Base-by-base conservation (phyloP, 2,888 invertebrate species). In the Apamea crenata region DNA sequence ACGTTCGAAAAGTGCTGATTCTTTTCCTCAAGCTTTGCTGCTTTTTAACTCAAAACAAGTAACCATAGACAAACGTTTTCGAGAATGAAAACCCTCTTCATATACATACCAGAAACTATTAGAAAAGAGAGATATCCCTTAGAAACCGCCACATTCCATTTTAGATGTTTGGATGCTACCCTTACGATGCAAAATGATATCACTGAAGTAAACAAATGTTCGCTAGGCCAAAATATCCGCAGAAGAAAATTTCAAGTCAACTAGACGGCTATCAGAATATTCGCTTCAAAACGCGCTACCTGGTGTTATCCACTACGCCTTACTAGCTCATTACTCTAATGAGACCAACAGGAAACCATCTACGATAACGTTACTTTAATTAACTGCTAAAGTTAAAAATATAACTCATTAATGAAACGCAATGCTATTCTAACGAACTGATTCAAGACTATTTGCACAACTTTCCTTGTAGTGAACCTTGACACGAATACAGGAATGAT, bases 401-500 rank as follows among this genome's bases (percentile, higher is more conserved):
- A 59, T 66, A 61, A 61, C 67, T 80, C 61, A 82, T 71, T 59
- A 68, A 65, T 50, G 6, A 50, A 72, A 74, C 44, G 47, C 50
- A 69, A 59, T 40, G 56, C 47, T 77, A 75, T 75, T 63, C 50
- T 59, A 69, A 69, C 25, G 10, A 63, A 78, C 56, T n/a, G 0
- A 70, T 74, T 74, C 56, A 71, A 61, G 32, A 74, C 8, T 59
- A 16, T 32, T 66, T 29, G 61, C 71, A 74, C 47, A 40, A 78
- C 78, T 87, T 86, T 75, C 67, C 83, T 84, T 47, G 74, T 72
- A 65, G 12, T 32, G 16, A 72, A 66, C 87, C 84, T 78, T 84
- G 87, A 72, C 84, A 84, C 61, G 18, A 87, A 84, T 70, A 47
- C 14, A n/a, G 36, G 44, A 66, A 66, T 36, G 29, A 82, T 73